Evolutionary conservation across 2,113 vertebrate species (phyloP), one percentile per base, ranked within the genome.

Genomic region (Pollachius pollachius): DNA sequence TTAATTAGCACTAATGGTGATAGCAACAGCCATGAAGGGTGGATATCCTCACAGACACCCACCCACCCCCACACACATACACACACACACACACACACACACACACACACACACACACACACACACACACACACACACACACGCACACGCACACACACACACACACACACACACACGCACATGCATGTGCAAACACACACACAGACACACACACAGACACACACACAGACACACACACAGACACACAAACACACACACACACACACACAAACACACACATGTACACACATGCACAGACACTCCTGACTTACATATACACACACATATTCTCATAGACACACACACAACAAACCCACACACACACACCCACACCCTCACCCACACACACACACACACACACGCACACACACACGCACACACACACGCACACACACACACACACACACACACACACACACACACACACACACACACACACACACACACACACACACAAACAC

Each of bases 1-100:
- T 81, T 79, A 72, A 81, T 84, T 79, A 81, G 76, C 74, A 74
- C 69, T 79, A 74, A 74, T 77, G 69, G 65, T 77, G 63, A 76
- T 77, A 71, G 70, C 72, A 52, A 57, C 57, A 76, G 71, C 11
- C 30, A 15, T 16, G 57, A 61, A 60, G 15, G 27, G 48, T 52
- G 48, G 70, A 67, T 52, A 0, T 58, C 41, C 57, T 41, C n/a
- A 52, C 4, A 54, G 18, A 54, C 52, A 17, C 48, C 27, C 65
- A 17, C 52, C 17, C 25, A n/a, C 52, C 17, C 65, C 17, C 66
- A n/a, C 37, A 21, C 1, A 18, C 64, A 66, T 41, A 52, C 5
- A 3, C 64, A 52, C n/a, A 19, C 37, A 18, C 34, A 64, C 9
- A 64, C 27, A 64, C 62, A 64, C 27, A 62, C 62, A 63, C 18